phyloP scores from a whole-genome alignment of 2,888 invertebrate species.

The Pimpla rufipes region DNA sequence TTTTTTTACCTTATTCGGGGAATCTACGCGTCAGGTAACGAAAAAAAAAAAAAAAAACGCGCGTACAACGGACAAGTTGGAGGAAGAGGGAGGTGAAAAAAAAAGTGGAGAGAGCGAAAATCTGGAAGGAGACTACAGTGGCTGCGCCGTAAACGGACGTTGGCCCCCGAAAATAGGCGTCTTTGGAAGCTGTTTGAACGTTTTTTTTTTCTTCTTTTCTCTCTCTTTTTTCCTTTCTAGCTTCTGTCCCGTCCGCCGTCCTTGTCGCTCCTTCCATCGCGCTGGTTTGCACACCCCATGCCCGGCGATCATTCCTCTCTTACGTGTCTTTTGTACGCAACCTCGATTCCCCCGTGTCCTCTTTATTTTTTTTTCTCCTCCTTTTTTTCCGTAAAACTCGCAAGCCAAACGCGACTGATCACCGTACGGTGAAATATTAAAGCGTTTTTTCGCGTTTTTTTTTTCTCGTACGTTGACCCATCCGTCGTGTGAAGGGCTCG shows the following conservation, averaged over 20 bases:
- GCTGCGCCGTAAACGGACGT: constrained; percentile 71
- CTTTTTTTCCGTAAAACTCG: constrained; percentile 36
- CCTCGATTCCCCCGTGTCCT: constrained; percentile 17
- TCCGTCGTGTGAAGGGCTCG: no score
- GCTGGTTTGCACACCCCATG: no score
- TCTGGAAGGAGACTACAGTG: constrained; percentile 64
- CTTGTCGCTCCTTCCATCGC: background rate
- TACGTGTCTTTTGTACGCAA: constrained; percentile 11
- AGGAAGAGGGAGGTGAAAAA: background rate
- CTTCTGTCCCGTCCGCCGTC: background rate
- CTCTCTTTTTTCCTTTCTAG: constrained; percentile 29
- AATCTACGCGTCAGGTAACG: constrained; percentile 82
- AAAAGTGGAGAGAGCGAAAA: constrained; percentile 60
- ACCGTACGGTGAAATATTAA: constrained; percentile 41
- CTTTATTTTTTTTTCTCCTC: background rate
- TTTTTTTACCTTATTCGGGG: constrained; percentile 81
- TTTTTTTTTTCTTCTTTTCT: constrained; percentile 72
- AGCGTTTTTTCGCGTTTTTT: constrained; percentile 25
- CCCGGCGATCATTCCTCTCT: no score
- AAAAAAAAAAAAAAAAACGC: constrained; percentile 61
- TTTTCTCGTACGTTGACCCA: background rate
- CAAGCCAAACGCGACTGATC: constrained; percentile 52
- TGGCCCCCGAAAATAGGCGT: constrained; percentile 70
- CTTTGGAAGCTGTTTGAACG: constrained; percentile 72
- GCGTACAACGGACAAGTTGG: constrained; percentile 32